phyloP scores from a whole-genome alignment of 2,888 invertebrate species.

The Tortrix viridana region DNA sequence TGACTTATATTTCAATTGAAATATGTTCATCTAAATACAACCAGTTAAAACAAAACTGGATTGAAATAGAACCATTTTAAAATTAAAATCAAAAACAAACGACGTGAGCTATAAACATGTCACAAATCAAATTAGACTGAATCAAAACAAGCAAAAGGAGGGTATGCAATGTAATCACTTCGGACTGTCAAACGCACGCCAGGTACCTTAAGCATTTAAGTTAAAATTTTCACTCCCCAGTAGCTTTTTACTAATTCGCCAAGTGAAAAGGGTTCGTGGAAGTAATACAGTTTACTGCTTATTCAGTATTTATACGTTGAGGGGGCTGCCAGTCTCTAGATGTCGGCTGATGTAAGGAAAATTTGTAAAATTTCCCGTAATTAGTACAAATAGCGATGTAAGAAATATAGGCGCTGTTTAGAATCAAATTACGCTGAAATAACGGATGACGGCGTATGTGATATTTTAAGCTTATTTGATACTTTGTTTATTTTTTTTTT shows the following conservation, averaged over 20 bases:
- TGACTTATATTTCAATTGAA: too few relatives aligned
- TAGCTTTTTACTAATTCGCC: constrained; percentile 85
- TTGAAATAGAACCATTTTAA: not conserved
- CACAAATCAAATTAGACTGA: constrained; percentile 79
- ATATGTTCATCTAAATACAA: not conserved
- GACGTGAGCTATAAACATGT: constrained; percentile 57
- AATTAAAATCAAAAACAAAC: constrained; percentile 15
- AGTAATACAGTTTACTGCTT: constrained; percentile 85
- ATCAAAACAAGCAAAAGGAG: constrained; percentile 80
- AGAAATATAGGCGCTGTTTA: constrained; percentile 18
- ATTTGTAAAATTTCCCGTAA: constrained; percentile 73
- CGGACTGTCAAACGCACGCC: constrained; percentile 82
- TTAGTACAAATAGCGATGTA: constrained; percentile 43
- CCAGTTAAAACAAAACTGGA: not conserved
- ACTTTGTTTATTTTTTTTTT: not conserved
- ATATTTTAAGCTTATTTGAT: not conserved
- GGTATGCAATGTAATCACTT: constrained; percentile 80
- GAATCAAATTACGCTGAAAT: not conserved
- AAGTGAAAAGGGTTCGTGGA: constrained; percentile 84
- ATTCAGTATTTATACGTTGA: constrained; percentile 82
- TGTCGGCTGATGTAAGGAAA: constrained; percentile 69
- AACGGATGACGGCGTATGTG: too few relatives aligned
- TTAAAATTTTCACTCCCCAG: constrained; percentile 84
- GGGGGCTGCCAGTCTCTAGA: constrained; percentile 75
- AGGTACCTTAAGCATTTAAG: constrained; percentile 80